Base-by-base conservation (phyloP, 2,888 invertebrate genomes). In the Bombyx huttoni region DNA sequence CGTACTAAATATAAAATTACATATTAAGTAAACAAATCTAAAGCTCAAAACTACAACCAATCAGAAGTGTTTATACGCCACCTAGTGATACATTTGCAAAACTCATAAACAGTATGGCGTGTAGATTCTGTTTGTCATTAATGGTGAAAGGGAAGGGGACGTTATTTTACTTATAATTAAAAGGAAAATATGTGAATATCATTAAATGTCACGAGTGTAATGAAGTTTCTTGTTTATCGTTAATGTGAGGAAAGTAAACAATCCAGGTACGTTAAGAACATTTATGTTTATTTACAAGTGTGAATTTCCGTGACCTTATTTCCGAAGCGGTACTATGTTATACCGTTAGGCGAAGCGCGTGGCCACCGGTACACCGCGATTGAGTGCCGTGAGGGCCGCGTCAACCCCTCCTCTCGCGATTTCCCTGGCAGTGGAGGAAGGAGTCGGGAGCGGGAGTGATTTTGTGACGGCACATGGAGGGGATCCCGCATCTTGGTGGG, bases 391-490 rank as follows among this genome's bases (percentile, higher is more conserved):
- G 78, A 77, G 77, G 75, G 75, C 75, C 73, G 77, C 71, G 74
- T 70, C 81, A 72, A 84, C 84, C 84, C 83, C 85, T 83, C 87
- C 86, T 85, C 87, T 84, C 79, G 75, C 80, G 63, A 72, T 76
- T 80, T 81, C 70, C 82, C 80, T 81, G 76, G 67, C 76, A 70
- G 82, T 81, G 82, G 86, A 81, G 86, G 87, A 82, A 82, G 75
- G 81, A 80, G 85, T 73, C 81, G 86, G 86, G 87, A 86, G 84
- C 85, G 87, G 87, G 83, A 84, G 86, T 84, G 81, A 84, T 81
- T 86, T 85, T 78, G 80, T 81, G 70, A 65, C 75, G 77, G 75
- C 78, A 77, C 72, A 82, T 89, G 89, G 88, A 87, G 89, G 89
- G 89, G 89, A 87, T 86, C 85, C 78, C 81, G 80, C 72, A 73